These are phyloP conservation scores for Agraylea sexmaculata DNA, from an alignment of 1,140 invertebrate species.

Conservation along the genomic window DNA sequence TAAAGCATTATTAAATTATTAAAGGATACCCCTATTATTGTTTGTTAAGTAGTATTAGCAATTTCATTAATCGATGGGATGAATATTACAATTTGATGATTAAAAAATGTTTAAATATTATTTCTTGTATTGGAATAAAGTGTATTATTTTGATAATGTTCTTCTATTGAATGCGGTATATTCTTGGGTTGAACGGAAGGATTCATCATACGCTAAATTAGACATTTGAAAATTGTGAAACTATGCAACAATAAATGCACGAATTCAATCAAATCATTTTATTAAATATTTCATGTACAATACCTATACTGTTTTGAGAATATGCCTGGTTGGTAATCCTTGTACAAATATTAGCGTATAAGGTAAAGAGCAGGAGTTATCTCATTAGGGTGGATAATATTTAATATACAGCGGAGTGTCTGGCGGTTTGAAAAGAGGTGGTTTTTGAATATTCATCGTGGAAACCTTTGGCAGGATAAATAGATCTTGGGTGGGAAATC, in stretches of 20 bases:
- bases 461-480: too few species aligned
- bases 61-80: too few species aligned
- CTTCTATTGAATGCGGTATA: constrained; percentile 10
- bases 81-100: too few species aligned
- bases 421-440: constrained; percentile 8
- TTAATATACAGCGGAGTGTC: neutral
- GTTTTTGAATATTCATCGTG: constrained; percentile 11
- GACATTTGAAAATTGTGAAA: constrained; percentile 12
- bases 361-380: constrained; percentile 1
- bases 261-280: constrained; percentile 4
- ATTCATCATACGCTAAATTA: constrained; percentile 15
- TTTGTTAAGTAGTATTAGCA: too few species aligned
- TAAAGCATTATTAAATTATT: too few species aligned
- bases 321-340: neutral
- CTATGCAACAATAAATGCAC: constrained; percentile 13
- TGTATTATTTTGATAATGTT: constrained; percentile 9
- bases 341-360: neutral
- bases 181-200: constrained; percentile 16
- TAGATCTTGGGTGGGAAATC: too few species aligned
- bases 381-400: neutral
- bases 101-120: constrained; percentile 1
- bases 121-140: constrained; percentile 11
- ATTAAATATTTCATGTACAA: neutral
- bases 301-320: neutral
- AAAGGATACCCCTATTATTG: too few species aligned